These are phyloP conservation scores for Microplitis manilae DNA, from an alignment of 2,888 invertebrate species.

Conservation along the genomic window DNA sequence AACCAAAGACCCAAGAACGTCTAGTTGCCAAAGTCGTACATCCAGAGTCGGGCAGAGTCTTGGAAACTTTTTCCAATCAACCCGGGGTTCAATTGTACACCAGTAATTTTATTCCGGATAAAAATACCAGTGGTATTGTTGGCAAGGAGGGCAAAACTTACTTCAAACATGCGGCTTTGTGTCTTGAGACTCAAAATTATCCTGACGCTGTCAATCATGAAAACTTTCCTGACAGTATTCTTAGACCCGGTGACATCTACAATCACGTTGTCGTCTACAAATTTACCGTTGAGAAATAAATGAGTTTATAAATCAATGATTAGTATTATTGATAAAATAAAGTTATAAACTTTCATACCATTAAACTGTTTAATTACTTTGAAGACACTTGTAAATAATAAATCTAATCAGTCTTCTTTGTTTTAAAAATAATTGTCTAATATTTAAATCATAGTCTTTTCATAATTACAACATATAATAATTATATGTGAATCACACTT, in stretches of 20 bases:
- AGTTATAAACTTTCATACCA: background rate
- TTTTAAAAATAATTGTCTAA: too few species aligned
- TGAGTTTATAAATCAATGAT: background rate
- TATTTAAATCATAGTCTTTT: background rate
- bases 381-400: too few species aligned
- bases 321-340: conserved; percentile 2
- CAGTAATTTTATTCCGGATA: conserved; percentile 81
- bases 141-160: conserved; percentile 84
- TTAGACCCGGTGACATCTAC: conserved; percentile 83
- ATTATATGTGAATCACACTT: background rate
- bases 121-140: conserved; percentile 71
- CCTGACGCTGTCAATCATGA: conserved; percentile 91
- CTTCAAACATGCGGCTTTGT: conserved; percentile 85
- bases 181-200: conserved; percentile 93
- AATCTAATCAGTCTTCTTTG: too few species aligned
- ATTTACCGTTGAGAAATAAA: conserved; percentile 74
- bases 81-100: conserved; percentile 95
- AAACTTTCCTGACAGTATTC: conserved; percentile 82
- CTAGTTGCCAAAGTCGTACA: conserved; percentile 81
- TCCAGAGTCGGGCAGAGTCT: conserved; percentile 79
- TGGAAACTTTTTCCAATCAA: conserved; percentile 89
- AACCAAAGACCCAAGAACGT: conserved; percentile 67
- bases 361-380: background rate
- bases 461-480: background rate
- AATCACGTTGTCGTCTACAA: conserved; percentile 82